phyloP scores from a whole-genome alignment of 2,888 invertebrate genomes.

The Hydroisotoma schaefferi region DNA sequence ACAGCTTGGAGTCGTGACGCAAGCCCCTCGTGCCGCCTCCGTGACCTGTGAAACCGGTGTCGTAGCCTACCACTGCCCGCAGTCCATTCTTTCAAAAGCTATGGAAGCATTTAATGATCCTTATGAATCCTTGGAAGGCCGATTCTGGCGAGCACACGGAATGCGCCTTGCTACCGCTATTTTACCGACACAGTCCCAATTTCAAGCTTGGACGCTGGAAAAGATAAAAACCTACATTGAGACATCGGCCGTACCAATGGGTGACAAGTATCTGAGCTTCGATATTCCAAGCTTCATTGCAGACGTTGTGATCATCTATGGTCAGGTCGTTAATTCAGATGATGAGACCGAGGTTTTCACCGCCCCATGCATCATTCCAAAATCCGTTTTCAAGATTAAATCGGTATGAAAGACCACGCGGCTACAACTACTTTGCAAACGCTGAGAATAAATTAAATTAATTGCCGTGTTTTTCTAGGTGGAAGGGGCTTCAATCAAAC shows the following conservation, averaged over 20 bases:
- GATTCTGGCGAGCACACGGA: conserved; percentile 62
- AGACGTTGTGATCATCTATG: conserved; percentile 60
- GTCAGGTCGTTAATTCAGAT: conserved; percentile 57
- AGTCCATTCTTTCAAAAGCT: conserved; percentile 50
- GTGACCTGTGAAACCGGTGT: conserved; percentile 61
- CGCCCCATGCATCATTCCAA: conserved; percentile 61
- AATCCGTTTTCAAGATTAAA: conserved; percentile 50
- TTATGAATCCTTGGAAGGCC: conserved; percentile 57
- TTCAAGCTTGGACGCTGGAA: conserved; percentile 58
- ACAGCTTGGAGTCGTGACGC: conserved; percentile 60
- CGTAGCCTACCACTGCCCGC: conserved; percentile 53
- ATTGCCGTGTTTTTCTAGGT: background rate
- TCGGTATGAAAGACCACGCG: background rate
- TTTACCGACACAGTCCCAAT: conserved; percentile 57
- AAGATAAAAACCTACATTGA: conserved; percentile 59
- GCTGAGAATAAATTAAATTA: background rate
- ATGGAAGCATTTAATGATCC: conserved; percentile 52
- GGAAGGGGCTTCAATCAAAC: conserved; percentile 3
- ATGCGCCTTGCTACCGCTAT: conserved; percentile 59
- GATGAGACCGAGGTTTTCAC: conserved; percentile 58
- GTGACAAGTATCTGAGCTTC: conserved; percentile 57
- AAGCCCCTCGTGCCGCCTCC: conserved; percentile 58
- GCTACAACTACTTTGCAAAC: background rate
- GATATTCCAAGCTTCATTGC: conserved; percentile 59
- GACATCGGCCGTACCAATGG: conserved; percentile 58